Conservation (phyloP, 1,140 invertebrate genomes). For the Bemisia tabaci region DNA sequence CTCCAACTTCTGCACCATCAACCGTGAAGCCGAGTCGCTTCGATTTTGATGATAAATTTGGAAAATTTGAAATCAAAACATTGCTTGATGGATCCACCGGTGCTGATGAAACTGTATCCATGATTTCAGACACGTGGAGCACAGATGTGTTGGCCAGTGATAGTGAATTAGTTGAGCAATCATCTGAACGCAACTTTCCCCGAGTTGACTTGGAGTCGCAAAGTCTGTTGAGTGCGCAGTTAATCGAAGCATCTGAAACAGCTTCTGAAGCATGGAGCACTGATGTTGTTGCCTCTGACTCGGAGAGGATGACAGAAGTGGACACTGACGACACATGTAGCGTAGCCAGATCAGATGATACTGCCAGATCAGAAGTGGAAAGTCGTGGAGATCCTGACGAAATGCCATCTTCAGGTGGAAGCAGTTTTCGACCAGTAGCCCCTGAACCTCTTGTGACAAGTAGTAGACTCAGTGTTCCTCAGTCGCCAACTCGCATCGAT, state of each 20-base stretch:
- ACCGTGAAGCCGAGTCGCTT: constrained; percentile 63
- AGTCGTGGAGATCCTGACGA: constrained; percentile 32
- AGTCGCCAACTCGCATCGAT: background rate
- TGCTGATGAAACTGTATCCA: constrained; percentile 79
- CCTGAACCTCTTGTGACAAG: constrained; percentile 18
- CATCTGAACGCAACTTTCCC: background rate
- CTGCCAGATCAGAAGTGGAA: constrained; percentile 45
- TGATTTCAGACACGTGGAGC: constrained; percentile 95
- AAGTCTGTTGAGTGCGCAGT: constrained; percentile 14
- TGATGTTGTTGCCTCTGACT: constrained; percentile 88
- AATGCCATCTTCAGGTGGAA: constrained; percentile 19
- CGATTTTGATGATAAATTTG: constrained; percentile 97
- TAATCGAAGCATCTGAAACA: constrained; percentile 69
- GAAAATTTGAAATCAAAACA: constrained; percentile 93
- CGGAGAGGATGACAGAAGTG: constrained; percentile 78
- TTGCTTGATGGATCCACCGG: constrained; percentile 44
- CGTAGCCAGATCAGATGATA: constrained; percentile 60
- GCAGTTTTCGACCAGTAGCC: constrained; percentile 25
- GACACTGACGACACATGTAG: constrained; percentile 67
- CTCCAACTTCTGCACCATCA: constrained; percentile 36
- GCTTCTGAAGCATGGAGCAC: constrained; percentile 95
- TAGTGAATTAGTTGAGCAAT: constrained; percentile 68
- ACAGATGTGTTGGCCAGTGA: constrained; percentile 92
- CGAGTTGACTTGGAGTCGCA: background rate
- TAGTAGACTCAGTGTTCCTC: background rate